Base-by-base conservation (phyloP, 2,888 invertebrate species). In the Chloroclystis v-ata region DNA sequence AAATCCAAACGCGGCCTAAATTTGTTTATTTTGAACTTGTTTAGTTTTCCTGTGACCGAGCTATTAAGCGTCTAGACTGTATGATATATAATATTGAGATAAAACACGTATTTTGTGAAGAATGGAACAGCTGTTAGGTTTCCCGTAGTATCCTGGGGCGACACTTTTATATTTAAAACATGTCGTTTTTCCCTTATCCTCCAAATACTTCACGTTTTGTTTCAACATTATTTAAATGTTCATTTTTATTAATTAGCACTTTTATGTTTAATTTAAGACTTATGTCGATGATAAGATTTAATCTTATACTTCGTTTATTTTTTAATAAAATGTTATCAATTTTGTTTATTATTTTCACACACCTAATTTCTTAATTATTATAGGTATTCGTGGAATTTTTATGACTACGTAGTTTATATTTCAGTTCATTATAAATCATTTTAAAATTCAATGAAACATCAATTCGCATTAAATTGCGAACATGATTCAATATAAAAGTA, bases 101-200 rank as follows among this genome's bases (percentile, higher is more conserved):
- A 53, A 54, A 56, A 56, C 50, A 54, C 52, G 47, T 54, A 52
- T 29, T 47, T 37, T 63, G 53, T 57, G 57, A 63, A 59, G 61
- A 61, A 63, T 62, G 58, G 50, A 64, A 61, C 78, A 76, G 69
- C 69, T 78, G 78, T 56, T 49, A 51, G 56, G 60, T 66, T 77
- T 78, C 78, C 74, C 56, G 40, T 50, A 46, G 39, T 40, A 45
- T 29, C 52, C 32, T 20, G 32, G 57, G 57, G 42, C 39, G 48
- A 54, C 49, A 47, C n/a, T 57, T 61, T 57, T 64, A 50, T 43
- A 57, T 61, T 59, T 54, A 52, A 51, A 54, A 45, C 59, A 20
- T 4, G 20, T 2, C 5, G 20, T 20, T 20, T 20, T 20, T n/a
- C n/a, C n/a, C n/a, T 20, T 20, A 4, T 4, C 20, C 20, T 20